Base-by-base conservation (phyloP, 1,140 invertebrate genomes). In the Pachypeltis micranthus region DNA sequence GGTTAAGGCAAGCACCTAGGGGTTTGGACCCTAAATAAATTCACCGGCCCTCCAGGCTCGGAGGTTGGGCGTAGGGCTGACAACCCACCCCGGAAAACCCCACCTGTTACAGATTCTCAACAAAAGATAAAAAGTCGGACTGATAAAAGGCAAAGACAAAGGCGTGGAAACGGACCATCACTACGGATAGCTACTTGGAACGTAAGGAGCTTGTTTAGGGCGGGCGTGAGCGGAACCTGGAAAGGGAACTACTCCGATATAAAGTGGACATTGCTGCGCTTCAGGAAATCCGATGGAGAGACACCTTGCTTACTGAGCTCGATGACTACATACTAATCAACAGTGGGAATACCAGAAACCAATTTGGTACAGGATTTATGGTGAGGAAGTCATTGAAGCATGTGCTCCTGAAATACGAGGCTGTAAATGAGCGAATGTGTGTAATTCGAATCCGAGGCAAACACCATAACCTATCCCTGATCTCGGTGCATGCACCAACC, bases 211-310 rank as follows among this genome's bases (percentile, higher is more conserved):
- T 27, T 66, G 19, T 27, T 58, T 47, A 55, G 34, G 58, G 47
- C 66, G 31, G 62, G 64, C 16, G 61, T 29, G 51, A 26, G 58
- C 27, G 47, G 21, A 66, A 28, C 24, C 44, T 68, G 47, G 44
- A 55, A 26, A 47, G 63, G 24, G 63, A 68, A 67, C 56, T 68
- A 24, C 10, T 23, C 26, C 66, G 60, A 62, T 66, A 67, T 44
- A 59, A 67, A 44, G 54, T 68, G 27, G 57, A 65, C 44, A 54
- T 68, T 54, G 65, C 64, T 1, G 67, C 65, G 10, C 44, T 67
- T 44, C 65, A 68, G 61, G 65, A 66, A 44, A 66, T 61, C 25
- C 27, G 62, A 59, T 65, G 62, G 67, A 59, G 44, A 55, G 27
- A 28, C 14, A 61, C 55, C 51, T 59, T 62, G 27, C 26, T 23